Evolutionary conservation across 2,888 invertebrate genomes (phyloP).

Genomic region (Diarsia brunnea): DNA sequence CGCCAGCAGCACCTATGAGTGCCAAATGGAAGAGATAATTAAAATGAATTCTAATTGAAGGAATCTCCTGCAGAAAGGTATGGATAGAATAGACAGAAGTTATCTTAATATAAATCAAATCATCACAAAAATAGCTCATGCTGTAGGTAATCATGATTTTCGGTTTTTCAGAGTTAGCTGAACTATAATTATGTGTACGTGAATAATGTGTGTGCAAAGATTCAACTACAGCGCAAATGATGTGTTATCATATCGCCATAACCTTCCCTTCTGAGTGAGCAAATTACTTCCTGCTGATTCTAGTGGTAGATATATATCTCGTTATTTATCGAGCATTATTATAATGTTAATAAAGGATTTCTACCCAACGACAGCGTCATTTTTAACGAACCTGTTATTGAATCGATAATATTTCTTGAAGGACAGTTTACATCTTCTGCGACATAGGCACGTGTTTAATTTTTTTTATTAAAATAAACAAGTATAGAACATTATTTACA

Average conservation of each 20-base stretch:
- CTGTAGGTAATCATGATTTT: background rate
- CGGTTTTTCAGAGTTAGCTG: constrained; percentile 31
- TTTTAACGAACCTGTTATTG: constrained; percentile 43
- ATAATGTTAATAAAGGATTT: constrained; percentile 36
- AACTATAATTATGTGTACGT: constrained; percentile 38
- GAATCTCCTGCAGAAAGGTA: background rate
- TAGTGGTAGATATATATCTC: constrained; percentile 73
- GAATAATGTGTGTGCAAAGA: constrained; percentile 53
- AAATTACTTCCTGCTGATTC: constrained; percentile 88
- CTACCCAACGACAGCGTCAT: constrained; percentile 20
- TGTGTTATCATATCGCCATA: constrained; percentile 87
- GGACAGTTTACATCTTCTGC: constrained; percentile 35
- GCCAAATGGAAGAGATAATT: constrained; percentile 10
- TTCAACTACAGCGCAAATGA: constrained; percentile 65
- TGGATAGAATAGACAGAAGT: background rate
- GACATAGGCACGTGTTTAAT: constrained; percentile 12
- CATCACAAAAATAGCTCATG: background rate
- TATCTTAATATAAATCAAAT: background rate
- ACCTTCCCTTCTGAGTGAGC: constrained; percentile 89
- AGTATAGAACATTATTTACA: background rate
- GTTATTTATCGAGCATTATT: constrained; percentile 62
- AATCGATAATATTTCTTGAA: constrained; percentile 50
- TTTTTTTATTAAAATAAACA: constrained; percentile 22
- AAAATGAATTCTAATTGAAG: background rate
- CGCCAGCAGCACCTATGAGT: constrained; percentile 14